Percentiles rank a stretch among this genome's conserved stretches.
These are phyloP conservation scores for Ditylenchus dipsaci DNA, from an alignment of 1,140 invertebrate genomes.

Conservation along the genomic window DNA sequence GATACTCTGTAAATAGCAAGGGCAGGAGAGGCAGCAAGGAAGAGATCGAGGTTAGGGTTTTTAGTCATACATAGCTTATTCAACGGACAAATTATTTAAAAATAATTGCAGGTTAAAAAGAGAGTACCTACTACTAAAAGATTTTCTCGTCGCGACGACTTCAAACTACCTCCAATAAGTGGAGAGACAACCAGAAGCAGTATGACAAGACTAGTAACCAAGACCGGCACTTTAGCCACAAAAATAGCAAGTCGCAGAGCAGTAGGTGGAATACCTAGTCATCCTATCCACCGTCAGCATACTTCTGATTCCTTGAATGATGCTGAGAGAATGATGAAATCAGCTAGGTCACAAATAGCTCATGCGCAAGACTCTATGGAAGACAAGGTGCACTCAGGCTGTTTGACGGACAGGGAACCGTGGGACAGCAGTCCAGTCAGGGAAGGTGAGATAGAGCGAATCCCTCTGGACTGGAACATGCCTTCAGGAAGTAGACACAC, in stretches of 20 bases:
- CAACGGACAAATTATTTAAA: too few species aligned
- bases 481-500: neutral
- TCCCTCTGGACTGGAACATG: slow-evolving; percentile 2
- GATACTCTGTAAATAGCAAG: neutral
- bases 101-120: too few species aligned
- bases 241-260: neutral
- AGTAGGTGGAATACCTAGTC: neutral
- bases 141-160: too few species aligned
- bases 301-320: too few species aligned
- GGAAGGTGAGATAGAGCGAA: neutral
- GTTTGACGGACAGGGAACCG: neutral
- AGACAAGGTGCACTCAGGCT: neutral
- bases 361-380: neutral
- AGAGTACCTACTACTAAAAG: too few species aligned
- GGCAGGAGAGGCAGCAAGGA: neutral
- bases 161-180: too few species aligned
- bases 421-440: neutral
- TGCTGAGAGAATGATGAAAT: too few species aligned
- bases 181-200: neutral
- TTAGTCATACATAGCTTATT: too few species aligned
- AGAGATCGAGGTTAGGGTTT: neutral
- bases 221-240: neutral
- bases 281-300: neutral
- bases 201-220: neutral
- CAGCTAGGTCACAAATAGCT: neutral